Base-by-base conservation (phyloP, 1,140 invertebrate genomes). In the Pentalonia nigronervosa region DNA sequence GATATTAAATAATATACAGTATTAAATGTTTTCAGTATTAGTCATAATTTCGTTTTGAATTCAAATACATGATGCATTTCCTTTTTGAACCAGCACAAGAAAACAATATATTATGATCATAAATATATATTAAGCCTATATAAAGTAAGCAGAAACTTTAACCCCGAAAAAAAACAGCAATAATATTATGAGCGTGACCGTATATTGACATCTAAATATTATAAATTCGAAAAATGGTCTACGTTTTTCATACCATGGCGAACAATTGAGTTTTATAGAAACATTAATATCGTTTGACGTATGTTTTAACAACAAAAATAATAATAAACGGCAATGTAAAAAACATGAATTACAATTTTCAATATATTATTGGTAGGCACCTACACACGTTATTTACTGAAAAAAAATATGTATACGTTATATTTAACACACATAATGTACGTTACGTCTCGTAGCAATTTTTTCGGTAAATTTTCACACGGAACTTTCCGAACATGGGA, bases 401-500 rank as follows among this genome's bases (percentile, higher is more conserved):
- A 3, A 25, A 30, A 3, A 7, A 53, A 56, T 8, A 25, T 56
- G 25, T 20, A 23, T 8, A 23, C 7, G 8, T 56, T 25, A 6
- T 6, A 76, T 76, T n/a, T 34, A 76, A 67, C 14, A 76, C 30
- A 76, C 30, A 7, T 76, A 41, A 41, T 41, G 4, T 41, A 34
- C 60, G 1, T n/a, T 23, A 60, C n/a, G 30, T 41, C 90, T n/a
- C 45, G 0, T 91, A 23, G 23, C 53, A 91, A 56, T 60, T 91
- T 60, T 91, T 56, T 60, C 34, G 50, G 21, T 45, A 36, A 34
- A 91, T 60, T 91, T 91, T 91, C 90, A 76, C 56, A 81, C 56
- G 56, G 60, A n/a, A 47, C 30, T 47, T 45, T 23, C 30, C 20
- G n/a, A 47, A 45, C 36, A 81, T 47, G 20, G 90, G 34, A 36